Percentiles rank a stretch among this genome's conserved stretches.
These are phyloP conservation scores for Apocheima hispidaria DNA, from an alignment of 2,888 invertebrate genomes.

Conservation along the genomic window DNA sequence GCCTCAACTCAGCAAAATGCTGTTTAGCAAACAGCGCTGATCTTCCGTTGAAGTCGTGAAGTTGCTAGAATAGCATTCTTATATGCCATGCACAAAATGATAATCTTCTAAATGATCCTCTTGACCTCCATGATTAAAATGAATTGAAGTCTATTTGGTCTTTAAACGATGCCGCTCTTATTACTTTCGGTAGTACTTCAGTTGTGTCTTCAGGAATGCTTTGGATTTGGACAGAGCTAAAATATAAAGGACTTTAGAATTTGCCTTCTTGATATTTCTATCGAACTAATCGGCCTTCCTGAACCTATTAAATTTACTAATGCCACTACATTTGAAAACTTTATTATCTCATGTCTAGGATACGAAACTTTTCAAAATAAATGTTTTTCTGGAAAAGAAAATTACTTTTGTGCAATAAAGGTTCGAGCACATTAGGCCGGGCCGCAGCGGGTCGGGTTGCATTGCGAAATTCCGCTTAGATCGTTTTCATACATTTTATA, in stretches of 20 bases:
- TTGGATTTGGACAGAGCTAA: background rate
- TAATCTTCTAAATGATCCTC: slow-evolving; percentile 16
- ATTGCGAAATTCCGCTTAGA: no score
- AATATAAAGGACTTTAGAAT: background rate
- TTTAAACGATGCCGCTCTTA: slow-evolving; percentile 15
- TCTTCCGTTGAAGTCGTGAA: no score
- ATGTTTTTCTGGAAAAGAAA: background rate
- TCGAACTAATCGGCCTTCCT: no score
- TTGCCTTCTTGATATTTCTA: no score
- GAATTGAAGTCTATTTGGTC: slow-evolving; percentile 23
- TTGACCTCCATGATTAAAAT: slow-evolving; percentile 25
- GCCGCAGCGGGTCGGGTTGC: no score
- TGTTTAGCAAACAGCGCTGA: no score
- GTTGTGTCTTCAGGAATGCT: background rate
- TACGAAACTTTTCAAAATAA: slow-evolving; percentile 1
- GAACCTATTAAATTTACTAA: background rate
- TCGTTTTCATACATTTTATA: no score
- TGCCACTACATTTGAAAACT: background rate
- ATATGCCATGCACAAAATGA: slow-evolving; percentile 10
- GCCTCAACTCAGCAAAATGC: no score
- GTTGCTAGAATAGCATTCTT: no score
- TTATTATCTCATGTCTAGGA: background rate
- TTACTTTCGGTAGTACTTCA: background rate
- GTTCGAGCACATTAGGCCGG: background rate
- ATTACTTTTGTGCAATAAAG: slow-evolving; percentile 17